A percentile compares a stretch with the other conserved stretches of the same genome.
phyloP scores from a whole-genome alignment of 2,888 invertebrate genomes.

The Helleia helle region DNA sequence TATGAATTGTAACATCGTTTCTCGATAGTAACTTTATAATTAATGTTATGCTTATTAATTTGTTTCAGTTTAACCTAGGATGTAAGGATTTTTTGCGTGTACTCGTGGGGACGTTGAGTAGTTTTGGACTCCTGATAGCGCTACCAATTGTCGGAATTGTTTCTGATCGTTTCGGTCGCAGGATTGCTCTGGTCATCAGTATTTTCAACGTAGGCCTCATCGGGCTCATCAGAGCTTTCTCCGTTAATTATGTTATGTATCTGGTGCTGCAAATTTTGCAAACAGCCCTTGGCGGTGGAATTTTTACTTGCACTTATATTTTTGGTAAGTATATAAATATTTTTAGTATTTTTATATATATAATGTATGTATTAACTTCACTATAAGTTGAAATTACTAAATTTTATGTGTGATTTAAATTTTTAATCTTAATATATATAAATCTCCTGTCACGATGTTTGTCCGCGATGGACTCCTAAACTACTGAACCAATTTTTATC shows the following conservation, averaged over 20 bases:
- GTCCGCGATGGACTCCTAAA: no score
- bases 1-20: no score
- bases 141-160: conserved; percentile 75
- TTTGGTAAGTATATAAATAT: conserved; percentile 26
- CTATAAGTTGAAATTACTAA: no score
- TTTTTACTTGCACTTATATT: conserved; percentile 46
- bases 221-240: conserved; percentile 61
- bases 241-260: conserved; percentile 58
- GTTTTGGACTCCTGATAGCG: conserved; percentile 76
- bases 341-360: no score
- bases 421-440: no score
- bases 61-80: conserved; percentile 64
- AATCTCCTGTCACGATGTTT: no score
- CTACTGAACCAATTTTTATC: no score
- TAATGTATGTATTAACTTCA: no score
- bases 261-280: conserved; percentile 50
- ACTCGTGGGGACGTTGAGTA: conserved; percentile 78
- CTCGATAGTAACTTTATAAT: no score
- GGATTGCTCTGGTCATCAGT: conserved; percentile 41
- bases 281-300: conserved; percentile 45
- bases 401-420: no score
- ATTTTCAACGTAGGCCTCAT: conserved; percentile 30
- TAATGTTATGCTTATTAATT: no score
- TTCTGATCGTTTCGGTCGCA: conserved; percentile 73
- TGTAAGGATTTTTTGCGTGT: conserved; percentile 77